Conservation (phyloP, 2,113 vertebrate genomes). For the Erythrocebus patas region DNA sequence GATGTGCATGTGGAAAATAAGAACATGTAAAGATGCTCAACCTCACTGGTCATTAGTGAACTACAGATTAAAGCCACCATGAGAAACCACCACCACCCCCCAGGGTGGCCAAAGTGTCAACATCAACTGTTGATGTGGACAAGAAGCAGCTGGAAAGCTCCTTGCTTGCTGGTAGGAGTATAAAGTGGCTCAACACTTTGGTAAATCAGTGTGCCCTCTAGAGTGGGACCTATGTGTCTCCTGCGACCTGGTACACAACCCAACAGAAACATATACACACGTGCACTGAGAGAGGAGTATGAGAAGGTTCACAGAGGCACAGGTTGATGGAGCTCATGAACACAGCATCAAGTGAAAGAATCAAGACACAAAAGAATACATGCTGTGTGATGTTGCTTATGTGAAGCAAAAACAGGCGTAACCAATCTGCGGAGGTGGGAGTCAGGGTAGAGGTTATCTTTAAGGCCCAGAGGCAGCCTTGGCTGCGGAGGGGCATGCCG, state of each 20-base stretch:
- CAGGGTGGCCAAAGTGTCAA: accelerated
- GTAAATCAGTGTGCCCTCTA: neutral
- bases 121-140: neutral
- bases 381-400: accelerated
- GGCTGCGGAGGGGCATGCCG: too few relatives aligned
- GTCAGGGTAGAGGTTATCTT: neutral
- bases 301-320: neutral
- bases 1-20: accelerated
- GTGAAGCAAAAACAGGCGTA: accelerated
- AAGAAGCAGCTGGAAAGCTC: neutral
- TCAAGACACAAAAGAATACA: too few relatives aligned
- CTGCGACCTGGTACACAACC: neutral
- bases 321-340: neutral
- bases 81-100: neutral
- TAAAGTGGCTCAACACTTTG: neutral
- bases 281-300: accelerated
- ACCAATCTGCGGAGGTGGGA: accelerated
- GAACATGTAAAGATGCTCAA: accelerated
- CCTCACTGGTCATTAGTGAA: accelerated
- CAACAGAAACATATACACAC: neutral
- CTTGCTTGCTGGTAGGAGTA: accelerated
- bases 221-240: neutral
- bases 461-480: too few relatives aligned
- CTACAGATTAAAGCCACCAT: neutral
- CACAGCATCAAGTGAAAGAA: accelerated